Evolutionary conservation across 2,797 vertebrate genomes (phyloP).

Genomic region (Martes flavigula): DNA sequence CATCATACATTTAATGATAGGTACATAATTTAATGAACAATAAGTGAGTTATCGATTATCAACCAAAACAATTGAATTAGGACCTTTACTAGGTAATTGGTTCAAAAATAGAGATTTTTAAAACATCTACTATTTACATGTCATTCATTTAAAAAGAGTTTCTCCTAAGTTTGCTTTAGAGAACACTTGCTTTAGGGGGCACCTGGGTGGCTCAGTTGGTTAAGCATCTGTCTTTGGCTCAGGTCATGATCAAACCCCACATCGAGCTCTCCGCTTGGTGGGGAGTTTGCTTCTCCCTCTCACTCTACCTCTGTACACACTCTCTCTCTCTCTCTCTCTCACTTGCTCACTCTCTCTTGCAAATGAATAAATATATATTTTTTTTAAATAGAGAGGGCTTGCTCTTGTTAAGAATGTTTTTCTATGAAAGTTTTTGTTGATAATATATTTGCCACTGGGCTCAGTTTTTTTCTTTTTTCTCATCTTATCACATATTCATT

Average conservation of each 20-base stretch:
- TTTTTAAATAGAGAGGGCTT: not conserved
- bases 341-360: too few species aligned
- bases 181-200: not conserved
- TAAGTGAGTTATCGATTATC: not conserved
- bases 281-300: too few species aligned
- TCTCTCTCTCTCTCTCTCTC: too few species aligned
- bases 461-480: slow-evolving; percentile 75
- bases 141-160: not conserved
- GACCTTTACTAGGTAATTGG: slow-evolving; percentile 7
- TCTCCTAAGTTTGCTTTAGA: not conserved
- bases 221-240: too few species aligned
- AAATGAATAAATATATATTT: too few species aligned
- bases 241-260: too few species aligned
- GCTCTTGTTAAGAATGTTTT: not conserved
- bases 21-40: slow-evolving; percentile 26
- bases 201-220: too few species aligned
- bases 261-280: too few species aligned
- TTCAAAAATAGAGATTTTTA: not conserved
- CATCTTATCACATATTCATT: slow-evolving; percentile 68
- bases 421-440: slow-evolving; percentile 39
- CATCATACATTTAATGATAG: not conserved
- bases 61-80: slow-evolving; percentile 16
- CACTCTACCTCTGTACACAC: too few species aligned
- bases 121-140: not conserved
- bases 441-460: slow-evolving; percentile 60